These are phyloP conservation scores for Quadroppia sp. DNA, from an alignment of 2,888 invertebrate genomes.

Conservation along the genomic window DNA sequence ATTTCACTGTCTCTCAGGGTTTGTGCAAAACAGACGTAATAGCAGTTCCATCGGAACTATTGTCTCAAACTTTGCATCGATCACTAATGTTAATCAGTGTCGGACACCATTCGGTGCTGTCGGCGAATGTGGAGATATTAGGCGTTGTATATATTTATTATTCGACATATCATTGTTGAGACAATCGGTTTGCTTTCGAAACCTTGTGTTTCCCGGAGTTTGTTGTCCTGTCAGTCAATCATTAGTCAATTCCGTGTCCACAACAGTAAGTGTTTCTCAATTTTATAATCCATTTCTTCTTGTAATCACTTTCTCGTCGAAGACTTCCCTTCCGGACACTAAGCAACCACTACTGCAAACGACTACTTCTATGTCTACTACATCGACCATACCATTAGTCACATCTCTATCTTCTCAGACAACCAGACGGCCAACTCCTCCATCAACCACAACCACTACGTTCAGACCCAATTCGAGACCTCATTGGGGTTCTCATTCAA, in stretches of 20 bases:
- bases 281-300: neutral
- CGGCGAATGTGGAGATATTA: slow-evolving; percentile 80
- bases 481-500: slow-evolving; percentile 27
- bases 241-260: neutral
- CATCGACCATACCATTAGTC: slow-evolving; percentile 1
- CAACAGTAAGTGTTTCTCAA: neutral
- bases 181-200: slow-evolving; percentile 84
- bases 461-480: slow-evolving; percentile 19
- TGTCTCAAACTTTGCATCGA: slow-evolving; percentile 23
- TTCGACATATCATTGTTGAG: slow-evolving; percentile 65
- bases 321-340: neutral
- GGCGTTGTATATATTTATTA: slow-evolving; percentile 62
- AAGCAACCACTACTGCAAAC: slow-evolving; percentile 32
- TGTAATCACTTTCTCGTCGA: neutral
- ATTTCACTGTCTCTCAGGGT: slow-evolving; percentile 31
- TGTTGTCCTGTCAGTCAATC: slow-evolving; percentile 66
- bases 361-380: slow-evolving; percentile 44
- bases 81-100: slow-evolving; percentile 55
- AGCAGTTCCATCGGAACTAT: slow-evolving; percentile 24
- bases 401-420: neutral
- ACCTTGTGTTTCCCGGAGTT: slow-evolving; percentile 83
- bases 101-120: slow-evolving; percentile 73
- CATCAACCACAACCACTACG: slow-evolving; percentile 1
- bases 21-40: slow-evolving; percentile 32
- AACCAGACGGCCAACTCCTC: neutral